Percentiles rank a stretch among this genome's conserved stretches.
Evolutionary conservation across 2,888 invertebrate genomes (phyloP).

Genomic region (Drosophila merina): DNA sequence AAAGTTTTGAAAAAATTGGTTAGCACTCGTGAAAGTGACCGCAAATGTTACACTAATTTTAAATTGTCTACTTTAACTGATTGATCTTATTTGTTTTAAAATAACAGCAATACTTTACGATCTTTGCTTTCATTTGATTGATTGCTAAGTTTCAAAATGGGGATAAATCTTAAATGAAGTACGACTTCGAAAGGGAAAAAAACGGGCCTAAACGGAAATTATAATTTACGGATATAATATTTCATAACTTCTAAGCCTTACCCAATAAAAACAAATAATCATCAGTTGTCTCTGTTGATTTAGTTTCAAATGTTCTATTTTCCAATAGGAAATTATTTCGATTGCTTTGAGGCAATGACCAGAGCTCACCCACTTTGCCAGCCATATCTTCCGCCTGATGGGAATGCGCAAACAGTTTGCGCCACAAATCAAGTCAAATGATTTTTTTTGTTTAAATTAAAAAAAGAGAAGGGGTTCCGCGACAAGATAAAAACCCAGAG

Average conservation of each 20-base stretch:
- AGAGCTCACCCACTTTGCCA: slow-evolving; percentile 20
- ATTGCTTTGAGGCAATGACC: slow-evolving; percentile 16
- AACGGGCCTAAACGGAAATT: neutral
- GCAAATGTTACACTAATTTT: neutral
- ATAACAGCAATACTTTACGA: no score
- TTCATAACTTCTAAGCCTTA: neutral
- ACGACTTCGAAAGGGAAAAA: neutral
- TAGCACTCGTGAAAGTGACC: neutral
- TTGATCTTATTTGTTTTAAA: no score
- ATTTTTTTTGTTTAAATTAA: slow-evolving; percentile 44
- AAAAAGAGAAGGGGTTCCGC: slow-evolving; percentile 6
- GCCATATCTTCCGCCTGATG: slow-evolving; percentile 10
- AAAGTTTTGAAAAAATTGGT: neutral
- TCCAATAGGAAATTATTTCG: slow-evolving; percentile 3
- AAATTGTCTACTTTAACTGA: neutral
- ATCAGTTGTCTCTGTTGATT: slow-evolving; percentile 10
- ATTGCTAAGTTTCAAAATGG: neutral
- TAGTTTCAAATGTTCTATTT: neutral
- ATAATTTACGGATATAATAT: neutral
- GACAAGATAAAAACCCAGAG: slow-evolving; percentile 28
- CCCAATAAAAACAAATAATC: neutral
- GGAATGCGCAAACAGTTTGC: slow-evolving; percentile 15
- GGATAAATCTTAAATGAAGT: neutral
- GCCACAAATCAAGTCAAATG: slow-evolving; percentile 32
- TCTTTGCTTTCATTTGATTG: neutral